These are phyloP conservation scores for Pachymerium ferrugineum DNA, from an alignment of 2,888 invertebrate genomes.

Conservation along the genomic window DNA sequence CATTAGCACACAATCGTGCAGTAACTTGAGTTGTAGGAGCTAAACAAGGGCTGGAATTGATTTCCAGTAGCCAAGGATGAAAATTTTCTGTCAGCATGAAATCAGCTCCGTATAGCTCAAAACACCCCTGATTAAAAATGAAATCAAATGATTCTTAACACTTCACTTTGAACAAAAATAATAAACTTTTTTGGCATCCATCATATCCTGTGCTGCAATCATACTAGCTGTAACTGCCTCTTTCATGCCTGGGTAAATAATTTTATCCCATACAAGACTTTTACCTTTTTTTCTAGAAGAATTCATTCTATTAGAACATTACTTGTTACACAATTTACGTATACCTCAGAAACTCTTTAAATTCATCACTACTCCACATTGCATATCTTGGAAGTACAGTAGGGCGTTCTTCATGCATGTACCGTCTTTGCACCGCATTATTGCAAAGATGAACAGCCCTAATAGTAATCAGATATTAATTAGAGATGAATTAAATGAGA, in stretches of 20 bases:
- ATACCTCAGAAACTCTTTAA: conserved; percentile 63
- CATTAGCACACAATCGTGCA: conserved; percentile 70
- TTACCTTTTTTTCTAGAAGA: not conserved
- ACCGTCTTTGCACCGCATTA: conserved; percentile 86
- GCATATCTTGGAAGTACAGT: conserved; percentile 64
- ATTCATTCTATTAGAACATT: not conserved
- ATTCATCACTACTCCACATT: conserved; percentile 76
- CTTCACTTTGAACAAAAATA: not conserved
- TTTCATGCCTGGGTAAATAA: conserved; percentile 24
- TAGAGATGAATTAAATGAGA: not conserved
- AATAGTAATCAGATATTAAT: conserved; percentile 53
- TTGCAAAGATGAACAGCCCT: conserved; percentile 90
- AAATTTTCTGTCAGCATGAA: conserved; percentile 79
- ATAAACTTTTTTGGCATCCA: not conserved
- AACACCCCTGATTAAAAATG: conserved; percentile 58
- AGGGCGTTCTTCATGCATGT: conserved; percentile 56
- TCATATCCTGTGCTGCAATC: not conserved
- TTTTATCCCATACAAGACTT: not conserved
- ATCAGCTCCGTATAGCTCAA: conserved; percentile 88
- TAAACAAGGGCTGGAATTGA: conserved; percentile 80
- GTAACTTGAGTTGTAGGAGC: conserved; percentile 79
- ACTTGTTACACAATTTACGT: not conserved
- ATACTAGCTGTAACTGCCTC: not conserved
- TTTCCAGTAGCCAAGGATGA: conserved; percentile 83
- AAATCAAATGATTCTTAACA: not conserved